Percentiles rank a stretch among this genome's conserved stretches.
These are phyloP conservation scores for Hyla sarda DNA, from an alignment of 2,113 vertebrate genomes.

Conservation along the genomic window DNA sequence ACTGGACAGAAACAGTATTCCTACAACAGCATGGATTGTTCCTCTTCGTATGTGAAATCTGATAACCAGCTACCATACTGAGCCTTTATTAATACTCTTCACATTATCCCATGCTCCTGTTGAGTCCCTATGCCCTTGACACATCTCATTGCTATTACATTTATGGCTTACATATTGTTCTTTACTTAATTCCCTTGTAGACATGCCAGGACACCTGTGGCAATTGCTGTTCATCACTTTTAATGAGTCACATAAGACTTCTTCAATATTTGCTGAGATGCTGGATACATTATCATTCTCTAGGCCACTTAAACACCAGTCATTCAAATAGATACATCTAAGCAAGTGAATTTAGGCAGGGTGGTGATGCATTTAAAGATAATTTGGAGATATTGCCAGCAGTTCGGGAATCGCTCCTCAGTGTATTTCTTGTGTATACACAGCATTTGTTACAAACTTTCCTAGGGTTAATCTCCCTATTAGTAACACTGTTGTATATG, in stretches of 20 bases:
- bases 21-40: neutral
- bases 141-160: neutral
- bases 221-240: neutral
- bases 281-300: neutral
- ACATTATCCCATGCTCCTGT: neutral
- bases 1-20: too few species aligned
- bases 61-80: neutral
- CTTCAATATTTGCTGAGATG: neutral
- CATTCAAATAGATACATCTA: neutral
- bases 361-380: neutral
- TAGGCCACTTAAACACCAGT: neutral
- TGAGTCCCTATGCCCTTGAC: neutral
- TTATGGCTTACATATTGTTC: neutral
- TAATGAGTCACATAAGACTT: neutral
- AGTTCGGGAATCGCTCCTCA: neutral
- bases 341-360: neutral
- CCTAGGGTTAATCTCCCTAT: too few species aligned
- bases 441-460: too few species aligned
- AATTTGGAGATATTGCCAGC: neutral
- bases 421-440: neutral
- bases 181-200: neutral
- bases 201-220: neutral
- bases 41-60: neutral
- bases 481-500: too few species aligned
- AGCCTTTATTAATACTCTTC: neutral